Evolutionary conservation across 2,888 invertebrate species (phyloP), one percentile per base, ranked within the genome.

Genomic region (Dynastes tityus): DNA sequence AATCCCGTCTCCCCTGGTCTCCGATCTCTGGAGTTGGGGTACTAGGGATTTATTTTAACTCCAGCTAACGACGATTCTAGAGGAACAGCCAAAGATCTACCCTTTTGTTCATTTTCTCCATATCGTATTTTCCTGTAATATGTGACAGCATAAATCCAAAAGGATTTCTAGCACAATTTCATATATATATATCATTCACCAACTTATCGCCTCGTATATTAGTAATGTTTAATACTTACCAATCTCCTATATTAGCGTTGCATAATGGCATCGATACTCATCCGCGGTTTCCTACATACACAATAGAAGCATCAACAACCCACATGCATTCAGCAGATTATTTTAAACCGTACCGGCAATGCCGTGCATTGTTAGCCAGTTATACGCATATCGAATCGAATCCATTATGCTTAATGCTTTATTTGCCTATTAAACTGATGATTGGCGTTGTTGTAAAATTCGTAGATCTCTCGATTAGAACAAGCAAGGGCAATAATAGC

Each of bases 371-470:
- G 71, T 55, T 71, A 55, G 71, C 45, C 45, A 2, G 45, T 45
- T 45, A 45, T 55, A 55, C 55, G 49, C 27, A 68, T 68, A 71
- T 71, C 71, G 55, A 55, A 53, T 70, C 37, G 37, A 71, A 71
- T 71, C 32, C 53, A 71, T 71, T 71, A 32, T 55, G 53, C 70
- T 5, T 6, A 53, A 11, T 29, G 53, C 73, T 73, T 73, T 73
- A 73, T 74, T 61, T 61, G 61, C 61, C 73, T 61, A 74, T 61
- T 74, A 74, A 74, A 74, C 49, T 61, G 45, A 58, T 61, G 45
- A 71, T 45, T 55, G 71, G 55, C 29, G 51, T 51, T 70, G 55
- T 71, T 71, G 29, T 71, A 71, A 71, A 71, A 71, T 71, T 55
- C 55, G 55, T 55, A 71, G 71, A 71, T 71, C 32, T 40, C 63